phyloP scores from a whole-genome alignment of 2,888 invertebrate genomes.

The Eretmocerus hayati region DNA sequence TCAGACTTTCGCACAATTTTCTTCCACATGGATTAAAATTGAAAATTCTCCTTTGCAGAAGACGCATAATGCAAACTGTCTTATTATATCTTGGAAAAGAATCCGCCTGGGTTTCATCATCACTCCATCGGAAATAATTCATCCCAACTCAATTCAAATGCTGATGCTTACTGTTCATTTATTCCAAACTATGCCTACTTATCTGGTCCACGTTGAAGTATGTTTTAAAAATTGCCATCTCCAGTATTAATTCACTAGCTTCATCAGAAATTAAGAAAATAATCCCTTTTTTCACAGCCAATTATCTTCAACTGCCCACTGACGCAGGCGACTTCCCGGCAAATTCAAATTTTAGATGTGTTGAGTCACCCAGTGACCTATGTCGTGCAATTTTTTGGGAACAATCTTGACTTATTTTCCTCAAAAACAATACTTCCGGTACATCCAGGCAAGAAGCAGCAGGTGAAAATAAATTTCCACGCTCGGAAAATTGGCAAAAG shows the following conservation, averaged over 20 bases:
- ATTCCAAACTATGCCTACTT: conserved; percentile 53
- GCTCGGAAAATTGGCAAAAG: conserved; percentile 36
- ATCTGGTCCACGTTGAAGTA: conserved; percentile 29
- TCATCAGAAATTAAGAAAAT: too few relatives aligned
- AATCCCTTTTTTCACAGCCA: too few relatives aligned
- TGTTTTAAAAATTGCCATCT: too few relatives aligned
- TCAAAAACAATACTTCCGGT: conserved; percentile 24
- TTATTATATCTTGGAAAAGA: conserved; percentile 52
- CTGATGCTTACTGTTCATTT: conserved; percentile 54
- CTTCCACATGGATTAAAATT: neutral
- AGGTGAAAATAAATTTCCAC: conserved; percentile 29
- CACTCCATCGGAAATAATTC: conserved; percentile 49
- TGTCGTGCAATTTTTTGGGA: conserved; percentile 30
- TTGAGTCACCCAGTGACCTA: conserved; percentile 26
- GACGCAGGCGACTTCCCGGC: conserved; percentile 22
- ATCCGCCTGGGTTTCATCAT: conserved; percentile 54
- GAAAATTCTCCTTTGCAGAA: conserved; percentile 24
- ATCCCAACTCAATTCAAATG: conserved; percentile 55
- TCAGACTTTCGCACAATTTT: too few relatives aligned
- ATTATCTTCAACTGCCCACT: conserved; percentile 29
- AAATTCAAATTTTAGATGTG: conserved; percentile 27
- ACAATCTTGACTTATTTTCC: conserved; percentile 27
- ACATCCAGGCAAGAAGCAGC: conserved; percentile 18
- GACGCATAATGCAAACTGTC: conserved; percentile 54
- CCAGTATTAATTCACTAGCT: too few relatives aligned